Percentiles rank a stretch among this genome's conserved stretches.
Evolutionary conservation across 2,888 invertebrate genomes (phyloP).

Genomic region (Drosophila peninsularis): DNA sequence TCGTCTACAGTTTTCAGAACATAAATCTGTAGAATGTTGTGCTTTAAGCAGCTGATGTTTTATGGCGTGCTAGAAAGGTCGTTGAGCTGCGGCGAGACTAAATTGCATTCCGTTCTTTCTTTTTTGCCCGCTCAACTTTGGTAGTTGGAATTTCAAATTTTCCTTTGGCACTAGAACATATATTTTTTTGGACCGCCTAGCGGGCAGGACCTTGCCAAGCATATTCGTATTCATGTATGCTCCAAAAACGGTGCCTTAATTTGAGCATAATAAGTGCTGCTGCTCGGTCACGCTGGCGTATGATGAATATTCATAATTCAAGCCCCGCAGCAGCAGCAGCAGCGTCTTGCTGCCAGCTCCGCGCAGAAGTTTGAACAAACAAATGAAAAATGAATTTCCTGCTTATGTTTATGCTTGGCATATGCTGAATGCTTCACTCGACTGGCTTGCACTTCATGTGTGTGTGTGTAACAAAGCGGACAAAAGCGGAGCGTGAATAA

Average conservation of each 20-base stretch:
- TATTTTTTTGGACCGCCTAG: conserved; percentile 4
- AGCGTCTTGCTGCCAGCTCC: conserved; percentile 53
- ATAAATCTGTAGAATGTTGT: conserved; percentile 64
- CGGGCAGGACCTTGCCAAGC: conserved; percentile 28
- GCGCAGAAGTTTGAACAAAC: conserved; percentile 66
- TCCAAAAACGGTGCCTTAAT: conserved; percentile 63
- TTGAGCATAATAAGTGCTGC: conserved; percentile 75
- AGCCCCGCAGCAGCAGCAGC: conserved; percentile 31
- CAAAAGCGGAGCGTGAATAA: conserved; percentile 74
- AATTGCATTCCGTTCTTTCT: conserved; percentile 55
- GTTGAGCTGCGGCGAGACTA: conserved; percentile 61
- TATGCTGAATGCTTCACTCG: conserved; percentile 70
- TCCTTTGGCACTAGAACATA: conserved; percentile 39
- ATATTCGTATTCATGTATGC: conserved; percentile 50
- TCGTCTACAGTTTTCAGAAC: conserved; percentile 54
- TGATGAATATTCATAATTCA: conserved; percentile 76
- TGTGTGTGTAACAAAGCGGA: conserved; percentile 54
- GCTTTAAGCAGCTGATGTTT: conserved; percentile 71
- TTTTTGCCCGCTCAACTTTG: conserved; percentile 34
- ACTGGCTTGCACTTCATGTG: conserved; percentile 41
- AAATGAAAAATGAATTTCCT: conserved; percentile 80
- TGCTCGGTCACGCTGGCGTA: conserved; percentile 61
- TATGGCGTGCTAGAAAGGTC: conserved; percentile 61
- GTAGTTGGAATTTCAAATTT: conserved; percentile 74
- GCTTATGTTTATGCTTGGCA: conserved; percentile 78